Conservation (phyloP, 2,797 vertebrate genomes). For the Lophura swinhoii region DNA sequence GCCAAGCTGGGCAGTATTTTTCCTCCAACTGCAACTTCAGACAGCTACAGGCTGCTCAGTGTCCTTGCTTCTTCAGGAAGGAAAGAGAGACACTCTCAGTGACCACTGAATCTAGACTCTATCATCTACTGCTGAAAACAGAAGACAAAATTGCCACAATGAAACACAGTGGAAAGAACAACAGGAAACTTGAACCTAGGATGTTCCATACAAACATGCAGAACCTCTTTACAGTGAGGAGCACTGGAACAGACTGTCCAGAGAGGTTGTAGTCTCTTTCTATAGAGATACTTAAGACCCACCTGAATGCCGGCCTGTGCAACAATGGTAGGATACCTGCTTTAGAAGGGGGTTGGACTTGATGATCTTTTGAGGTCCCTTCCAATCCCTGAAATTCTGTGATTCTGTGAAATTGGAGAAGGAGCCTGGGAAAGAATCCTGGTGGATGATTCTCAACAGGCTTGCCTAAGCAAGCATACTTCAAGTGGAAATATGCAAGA, state of each 20-base stretch:
- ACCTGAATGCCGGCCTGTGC: too few relatives aligned
- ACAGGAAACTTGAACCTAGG: neutral
- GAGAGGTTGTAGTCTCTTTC: too few relatives aligned
- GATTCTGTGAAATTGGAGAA: neutral
- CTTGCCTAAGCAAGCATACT: fast-evolving
- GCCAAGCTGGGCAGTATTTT: neutral
- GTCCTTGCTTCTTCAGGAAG: neutral
- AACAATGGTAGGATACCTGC: too few relatives aligned
- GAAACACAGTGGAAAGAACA: neutral
- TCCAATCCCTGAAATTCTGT: too few relatives aligned
- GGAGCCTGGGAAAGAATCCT: neutral
- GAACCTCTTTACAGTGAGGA: too few relatives aligned
- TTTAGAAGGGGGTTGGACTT: too few relatives aligned
- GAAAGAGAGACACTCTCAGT: neutral
- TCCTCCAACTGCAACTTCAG: neutral
- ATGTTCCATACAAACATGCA: too few relatives aligned
- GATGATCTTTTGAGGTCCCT: too few relatives aligned
- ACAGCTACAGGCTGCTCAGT: fast-evolving
- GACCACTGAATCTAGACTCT: neutral
- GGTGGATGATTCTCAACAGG: neutral
- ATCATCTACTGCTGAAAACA: neutral
- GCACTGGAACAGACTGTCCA: too few relatives aligned
- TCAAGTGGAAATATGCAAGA: neutral
- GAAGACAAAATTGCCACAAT: neutral
- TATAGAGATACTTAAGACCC: too few relatives aligned